Evolutionary conservation across 2,797 vertebrate genomes (phyloP).

Genomic region (Hydrocynus forskahlii): DNA sequence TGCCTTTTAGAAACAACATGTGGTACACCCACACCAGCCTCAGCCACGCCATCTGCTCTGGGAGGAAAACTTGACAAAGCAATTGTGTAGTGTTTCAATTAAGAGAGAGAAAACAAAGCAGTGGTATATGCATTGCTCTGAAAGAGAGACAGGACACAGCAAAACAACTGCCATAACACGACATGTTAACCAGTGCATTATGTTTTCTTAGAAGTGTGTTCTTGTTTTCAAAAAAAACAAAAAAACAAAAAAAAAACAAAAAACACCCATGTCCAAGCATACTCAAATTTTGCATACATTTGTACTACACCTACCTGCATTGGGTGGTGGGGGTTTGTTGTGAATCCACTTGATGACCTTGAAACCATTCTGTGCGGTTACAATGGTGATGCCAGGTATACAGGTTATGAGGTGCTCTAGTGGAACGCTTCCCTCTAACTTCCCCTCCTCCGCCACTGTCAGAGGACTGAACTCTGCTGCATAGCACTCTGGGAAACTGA

Average conservation of each 20-base stretch:
- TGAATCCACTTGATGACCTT: conserved; percentile 98
- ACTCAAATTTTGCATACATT: not conserved
- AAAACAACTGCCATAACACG: not conserved
- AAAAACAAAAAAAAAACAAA: too few species aligned
- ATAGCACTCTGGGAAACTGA: conserved; percentile 94
- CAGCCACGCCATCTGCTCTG: conserved; percentile 17
- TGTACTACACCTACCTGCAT: conserved; percentile 76
- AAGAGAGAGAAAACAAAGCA: not conserved
- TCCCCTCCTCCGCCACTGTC: conserved; percentile 81
- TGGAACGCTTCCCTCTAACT: conserved; percentile 83
- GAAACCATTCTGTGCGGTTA: conserved; percentile 93
- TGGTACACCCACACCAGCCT: conserved; percentile 22
- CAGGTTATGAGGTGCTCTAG: conserved; percentile 96
- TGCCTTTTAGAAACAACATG: conserved; percentile 25
- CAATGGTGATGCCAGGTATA: conserved; percentile 91
- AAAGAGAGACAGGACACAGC: not conserved
- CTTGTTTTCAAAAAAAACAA: too few species aligned
- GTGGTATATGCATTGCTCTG: not conserved
- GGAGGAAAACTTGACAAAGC: not conserved
- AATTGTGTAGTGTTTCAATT: not conserved
- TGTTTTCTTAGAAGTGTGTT: too few species aligned
- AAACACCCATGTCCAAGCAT: too few species aligned
- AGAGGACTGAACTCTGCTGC: conserved; percentile 86
- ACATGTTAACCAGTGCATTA: not conserved
- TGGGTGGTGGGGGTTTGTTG: conserved; percentile 91